Evolutionary conservation across 2,888 invertebrate species (phyloP), one percentile per base, ranked within the genome.

Genomic region (Bibio marci): DNA sequence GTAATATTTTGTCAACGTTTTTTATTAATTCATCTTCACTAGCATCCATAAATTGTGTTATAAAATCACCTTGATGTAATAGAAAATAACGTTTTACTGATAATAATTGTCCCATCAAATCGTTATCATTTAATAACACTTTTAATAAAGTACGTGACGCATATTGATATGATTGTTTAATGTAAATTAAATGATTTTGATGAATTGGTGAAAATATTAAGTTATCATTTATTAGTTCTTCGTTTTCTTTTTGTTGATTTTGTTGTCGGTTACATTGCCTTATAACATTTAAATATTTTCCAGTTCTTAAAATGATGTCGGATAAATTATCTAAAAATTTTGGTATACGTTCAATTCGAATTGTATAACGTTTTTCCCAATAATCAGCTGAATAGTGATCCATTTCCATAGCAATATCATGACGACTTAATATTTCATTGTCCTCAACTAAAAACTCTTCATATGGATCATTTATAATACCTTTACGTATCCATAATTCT

Each of bases 241-340:
- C 50, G 51, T 17, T 17, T 7, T 7, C 13, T 2, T 26, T 22
- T 22, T 19, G 22, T 19, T 14, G 66, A 74, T 92, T 92, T 65
- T 94, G 94, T 52, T 92, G 88, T 39, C 90, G 66, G 74, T 92
- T 92, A 65, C 94, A 95, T 53, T 94, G 90, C 38, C 90, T 72
- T 37, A 95, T 88, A 13, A 95, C 94, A 61, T 95, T 97, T 35
- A 97, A 69, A 63, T 97, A 97, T 70, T 95, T 95, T 45, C 95
- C 95, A 37, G 94, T 88, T 48, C 92, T 75, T 25, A 95, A 67
- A 51, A 97, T 90, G 45, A 87, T 87, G 52, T 88, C 85, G 1
- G 85, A 76, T 34, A 85, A 78, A 45, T 80, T 76, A 44, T 81
- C 82, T 3, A 95, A 65, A 58, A 95, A 94, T 44, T 76, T 72